Evolutionary conservation across 2,797 vertebrate genomes (phyloP), one percentile per base, ranked within the genome.

Genomic region (Mallotus villosus): DNA sequence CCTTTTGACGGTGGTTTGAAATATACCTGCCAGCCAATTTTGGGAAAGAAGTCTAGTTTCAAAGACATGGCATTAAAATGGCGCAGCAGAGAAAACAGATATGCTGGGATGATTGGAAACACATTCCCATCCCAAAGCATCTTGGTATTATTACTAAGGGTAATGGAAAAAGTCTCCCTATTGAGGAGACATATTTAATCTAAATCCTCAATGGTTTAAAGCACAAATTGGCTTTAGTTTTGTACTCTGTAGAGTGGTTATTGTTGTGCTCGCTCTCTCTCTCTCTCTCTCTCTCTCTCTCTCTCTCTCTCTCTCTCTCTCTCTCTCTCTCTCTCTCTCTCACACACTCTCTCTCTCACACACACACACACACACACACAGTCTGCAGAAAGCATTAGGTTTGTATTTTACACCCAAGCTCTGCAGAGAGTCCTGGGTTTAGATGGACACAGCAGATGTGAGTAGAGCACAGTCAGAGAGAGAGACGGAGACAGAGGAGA

Each of bases 351-450:
- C 65, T 68, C 57, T 29, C 34, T 74, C 57, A 8, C 75, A 74
- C 74, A 79, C 82, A 66, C 78, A 71, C 81, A 46, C 75, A 78
- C 74, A 73, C 55, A 75, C 32, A 41, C 41, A 66, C 55, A 72
- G 74, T 83, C 88, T 89, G 85, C 82, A 82, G 78, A 85, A 90
- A 70, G 65, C 82, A 85, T 86, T 85, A 89, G 74, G 22, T 41
- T 1, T 63, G 68, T 59, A 71, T 68, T 49, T 67, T 73, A 65
- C 64, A 73, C 63, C 57, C 57, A 41, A 19, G 63, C 59, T 55
- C 41, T 46, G 67, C 55, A 77, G 69, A 12, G 8, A 37, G 62
- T 60, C 76, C 73, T 2, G 0, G 51, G 59, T 69, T 77, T 46
- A 68, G 78, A 74, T 74, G 68, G 72, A 68, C 37, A 57, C 69